Evolutionary conservation across 1,140 invertebrate species (phyloP).

Genomic region (Apis dorsata): DNA sequence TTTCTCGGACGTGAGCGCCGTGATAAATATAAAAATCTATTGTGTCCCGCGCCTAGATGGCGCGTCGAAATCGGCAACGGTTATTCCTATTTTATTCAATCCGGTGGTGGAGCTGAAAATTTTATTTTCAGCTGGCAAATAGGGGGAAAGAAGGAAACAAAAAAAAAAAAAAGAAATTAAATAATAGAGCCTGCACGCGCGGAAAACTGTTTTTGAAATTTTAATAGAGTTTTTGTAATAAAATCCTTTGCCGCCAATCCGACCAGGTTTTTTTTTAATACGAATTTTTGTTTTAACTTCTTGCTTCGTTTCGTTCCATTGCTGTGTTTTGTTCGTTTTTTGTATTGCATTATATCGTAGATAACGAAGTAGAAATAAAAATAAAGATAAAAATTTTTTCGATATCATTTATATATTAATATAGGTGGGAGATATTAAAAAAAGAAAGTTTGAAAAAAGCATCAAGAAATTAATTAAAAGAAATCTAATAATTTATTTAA

Average conservation of each 20-base stretch:
- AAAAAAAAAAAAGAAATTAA: neutral
- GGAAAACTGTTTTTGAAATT: neutral
- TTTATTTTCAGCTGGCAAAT: neutral
- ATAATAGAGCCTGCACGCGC: neutral
- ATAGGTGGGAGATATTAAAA: too few relatives aligned
- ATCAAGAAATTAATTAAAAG: too few relatives aligned
- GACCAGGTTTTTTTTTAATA: neutral
- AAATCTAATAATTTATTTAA: too few relatives aligned
- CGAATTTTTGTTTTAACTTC: neutral
- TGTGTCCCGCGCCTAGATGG: too few relatives aligned
- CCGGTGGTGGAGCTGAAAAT: neutral
- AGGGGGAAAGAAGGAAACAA: neutral
- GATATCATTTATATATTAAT: too few relatives aligned
- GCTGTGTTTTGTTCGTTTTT: neutral
- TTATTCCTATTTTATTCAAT: neutral
- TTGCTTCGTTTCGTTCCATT: neutral
- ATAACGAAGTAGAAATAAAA: neutral
- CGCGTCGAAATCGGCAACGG: neutral
- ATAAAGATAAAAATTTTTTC: neutral
- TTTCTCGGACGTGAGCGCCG: too few relatives aligned
- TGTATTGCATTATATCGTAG: too few relatives aligned
- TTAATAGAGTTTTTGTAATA: neutral
- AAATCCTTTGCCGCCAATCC: slow-evolving; percentile 1
- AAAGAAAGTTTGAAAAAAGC: too few relatives aligned
- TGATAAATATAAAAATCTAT: neutral